Evolutionary conservation across 92 coral and sea anemone genomes (phyloP).

Genomic region (Porites divaricata): DNA sequence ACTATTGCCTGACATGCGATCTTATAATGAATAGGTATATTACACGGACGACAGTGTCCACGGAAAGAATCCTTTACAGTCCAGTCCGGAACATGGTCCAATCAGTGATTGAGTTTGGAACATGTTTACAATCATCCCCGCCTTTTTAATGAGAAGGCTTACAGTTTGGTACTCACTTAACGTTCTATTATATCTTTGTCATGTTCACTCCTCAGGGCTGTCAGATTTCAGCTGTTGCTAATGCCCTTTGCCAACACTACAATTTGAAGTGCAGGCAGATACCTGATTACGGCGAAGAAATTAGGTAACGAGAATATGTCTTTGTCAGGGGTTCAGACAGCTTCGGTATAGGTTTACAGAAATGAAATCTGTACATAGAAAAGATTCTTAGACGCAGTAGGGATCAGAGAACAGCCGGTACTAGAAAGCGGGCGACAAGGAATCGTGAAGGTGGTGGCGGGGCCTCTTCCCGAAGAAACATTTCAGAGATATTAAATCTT

Average conservation of each 20-base stretch:
- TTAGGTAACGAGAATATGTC: slow-evolving; percentile 26
- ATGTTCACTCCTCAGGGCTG: not conserved
- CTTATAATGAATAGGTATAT: no score
- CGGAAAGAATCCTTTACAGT: no score
- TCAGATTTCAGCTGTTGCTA: slow-evolving; percentile 28
- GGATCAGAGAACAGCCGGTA: no score
- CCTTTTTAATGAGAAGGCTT: not conserved
- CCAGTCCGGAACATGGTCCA: no score
- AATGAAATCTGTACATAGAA: not conserved
- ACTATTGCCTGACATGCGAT: no score
- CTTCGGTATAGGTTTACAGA: not conserved
- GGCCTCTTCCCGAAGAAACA: no score
- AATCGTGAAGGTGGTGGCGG: no score
- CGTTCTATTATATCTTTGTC: no score
- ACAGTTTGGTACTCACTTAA: not conserved
- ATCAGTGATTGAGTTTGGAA: no score
- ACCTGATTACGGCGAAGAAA: slow-evolving; percentile 28
- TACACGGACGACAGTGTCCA: no score
- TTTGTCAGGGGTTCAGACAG: slow-evolving; percentile 1
- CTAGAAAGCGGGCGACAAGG: no score
- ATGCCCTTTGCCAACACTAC: slow-evolving; percentile 37
- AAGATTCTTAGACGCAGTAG: not conserved
- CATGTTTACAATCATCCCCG: not conserved
- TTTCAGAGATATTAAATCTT: no score
- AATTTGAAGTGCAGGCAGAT: slow-evolving; percentile 24